Conservation (phyloP, 35 echinoderm and acorn worm species). For the Patiria miniata region DNA sequence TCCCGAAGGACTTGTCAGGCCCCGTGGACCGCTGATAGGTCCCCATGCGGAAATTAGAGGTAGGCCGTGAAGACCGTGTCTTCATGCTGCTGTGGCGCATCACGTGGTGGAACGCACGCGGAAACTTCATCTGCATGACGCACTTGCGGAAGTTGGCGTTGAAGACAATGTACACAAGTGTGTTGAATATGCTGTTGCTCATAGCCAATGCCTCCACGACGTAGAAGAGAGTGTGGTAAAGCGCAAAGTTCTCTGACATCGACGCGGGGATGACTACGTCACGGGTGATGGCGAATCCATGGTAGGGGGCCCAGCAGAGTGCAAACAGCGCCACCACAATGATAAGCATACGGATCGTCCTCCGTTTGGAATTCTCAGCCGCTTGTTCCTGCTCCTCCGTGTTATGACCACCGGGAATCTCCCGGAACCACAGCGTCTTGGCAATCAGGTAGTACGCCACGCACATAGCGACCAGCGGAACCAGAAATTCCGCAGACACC, state of each 20-base stretch:
- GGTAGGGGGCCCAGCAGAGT: constrained; percentile 85
- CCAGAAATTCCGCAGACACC: constrained; percentile 64
- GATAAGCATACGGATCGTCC: constrained; percentile 88
- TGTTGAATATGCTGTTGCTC: too few relatives aligned
- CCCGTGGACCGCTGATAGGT: not conserved
- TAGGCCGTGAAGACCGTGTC: not conserved
- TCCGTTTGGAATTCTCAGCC: constrained; percentile 70
- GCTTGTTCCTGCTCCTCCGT: constrained; percentile 77
- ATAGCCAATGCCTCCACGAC: constrained; percentile 79
- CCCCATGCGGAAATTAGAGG: not conserved
- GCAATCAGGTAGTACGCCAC: constrained; percentile 84
- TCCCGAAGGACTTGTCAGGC: not conserved
- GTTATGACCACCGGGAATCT: constrained; percentile 74
- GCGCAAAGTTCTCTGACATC: constrained; percentile 26
- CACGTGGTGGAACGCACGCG: constrained; percentile 2
- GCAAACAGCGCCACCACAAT: constrained; percentile 87
- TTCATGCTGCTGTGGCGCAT: not conserved
- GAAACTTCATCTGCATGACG: constrained; percentile 59
- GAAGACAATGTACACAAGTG: constrained; percentile 83
- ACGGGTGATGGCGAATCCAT: constrained; percentile 68
- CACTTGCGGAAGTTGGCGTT: constrained; percentile 84
- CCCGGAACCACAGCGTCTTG: constrained; percentile 77
- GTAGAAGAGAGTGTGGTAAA: constrained; percentile 67
- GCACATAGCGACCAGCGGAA: constrained; percentile 71
- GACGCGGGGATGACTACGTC: constrained; percentile 67